Conservation (phyloP, 2,888 invertebrate species). For the Orthonevra nobilis region DNA sequence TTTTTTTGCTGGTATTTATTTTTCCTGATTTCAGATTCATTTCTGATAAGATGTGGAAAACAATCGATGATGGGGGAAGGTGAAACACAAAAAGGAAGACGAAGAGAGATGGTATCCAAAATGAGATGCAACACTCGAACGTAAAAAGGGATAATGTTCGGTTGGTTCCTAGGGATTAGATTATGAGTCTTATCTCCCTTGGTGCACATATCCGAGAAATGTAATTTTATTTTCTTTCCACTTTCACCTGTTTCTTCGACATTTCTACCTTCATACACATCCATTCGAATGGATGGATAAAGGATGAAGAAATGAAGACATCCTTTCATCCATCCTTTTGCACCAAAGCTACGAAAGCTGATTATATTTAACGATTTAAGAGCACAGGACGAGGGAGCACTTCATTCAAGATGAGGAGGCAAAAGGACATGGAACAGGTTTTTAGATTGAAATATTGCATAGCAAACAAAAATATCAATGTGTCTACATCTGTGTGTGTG, state of each 20-base stretch:
- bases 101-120: constrained; percentile 29
- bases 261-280: neutral
- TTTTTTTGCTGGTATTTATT: too few species aligned
- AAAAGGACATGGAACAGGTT: constrained; percentile 49
- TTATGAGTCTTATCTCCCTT: constrained; percentile 64
- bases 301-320: constrained; percentile 45
- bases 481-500: constrained; percentile 10
- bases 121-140: constrained; percentile 57
- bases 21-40: constrained; percentile 54
- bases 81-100: constrained; percentile 25
- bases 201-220: constrained; percentile 57
- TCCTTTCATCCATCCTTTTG: constrained; percentile 36
- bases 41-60: constrained; percentile 41
- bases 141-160: constrained; percentile 55
- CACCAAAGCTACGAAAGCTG: constrained; percentile 46
- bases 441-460: constrained; percentile 63
- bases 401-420: constrained; percentile 8
- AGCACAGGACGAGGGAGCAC: neutral
- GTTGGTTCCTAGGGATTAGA: constrained; percentile 51
- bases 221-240: constrained; percentile 53
- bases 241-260: constrained; percentile 28
- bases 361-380: constrained; percentile 68
- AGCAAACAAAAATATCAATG: constrained; percentile 65
- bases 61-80: too few species aligned
- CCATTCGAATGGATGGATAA: neutral